Evolutionary conservation across 30 jellyfish, hydroid and myxozoan genomes (phyloP).

Genomic region (Chrysaora quinquecirrha): DNA sequence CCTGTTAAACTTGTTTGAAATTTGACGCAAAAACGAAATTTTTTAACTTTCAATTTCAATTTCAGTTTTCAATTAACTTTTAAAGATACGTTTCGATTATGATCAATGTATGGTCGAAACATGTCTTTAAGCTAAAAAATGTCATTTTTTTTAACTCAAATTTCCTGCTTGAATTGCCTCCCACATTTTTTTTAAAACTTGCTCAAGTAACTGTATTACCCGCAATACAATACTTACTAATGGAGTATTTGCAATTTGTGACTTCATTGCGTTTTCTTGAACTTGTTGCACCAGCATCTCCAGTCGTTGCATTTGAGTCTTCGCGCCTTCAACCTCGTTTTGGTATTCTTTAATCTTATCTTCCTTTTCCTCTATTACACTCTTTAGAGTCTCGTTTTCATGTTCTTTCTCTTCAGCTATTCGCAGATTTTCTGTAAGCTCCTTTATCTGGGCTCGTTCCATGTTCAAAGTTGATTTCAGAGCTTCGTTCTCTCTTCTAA

Average conservation of each 20-base stretch:
- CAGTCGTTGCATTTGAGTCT: conserved; percentile 39
- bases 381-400: conserved; percentile 25
- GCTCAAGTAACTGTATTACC: too few relatives aligned
- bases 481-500: conserved; percentile 31
- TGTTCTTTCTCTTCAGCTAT: neutral
- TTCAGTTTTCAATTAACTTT: too few relatives aligned
- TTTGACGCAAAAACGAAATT: too few relatives aligned
- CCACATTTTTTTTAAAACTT: too few relatives aligned
- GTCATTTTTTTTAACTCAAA: too few relatives aligned
- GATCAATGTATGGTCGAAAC: too few relatives aligned
- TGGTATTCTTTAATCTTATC: conserved; percentile 24
- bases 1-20: too few relatives aligned
- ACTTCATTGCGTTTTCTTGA: conserved; percentile 39
- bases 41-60: too few relatives aligned
- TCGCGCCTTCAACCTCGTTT: conserved; percentile 44
- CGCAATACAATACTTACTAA: neutral
- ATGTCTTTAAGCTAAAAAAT: too few relatives aligned
- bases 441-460: neutral
- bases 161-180: too few relatives aligned
- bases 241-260: neutral
- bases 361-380: conserved; percentile 24
- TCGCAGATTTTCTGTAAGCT: neutral
- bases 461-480: conserved; percentile 6
- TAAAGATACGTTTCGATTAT: too few relatives aligned
- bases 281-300: conserved; percentile 53